A percentile compares a stretch with the other conserved stretches of the same genome.
These are phyloP conservation scores for Pristionchus arcanus DNA, from an alignment of 2,888 invertebrate genomes.

Conservation along the genomic window DNA sequence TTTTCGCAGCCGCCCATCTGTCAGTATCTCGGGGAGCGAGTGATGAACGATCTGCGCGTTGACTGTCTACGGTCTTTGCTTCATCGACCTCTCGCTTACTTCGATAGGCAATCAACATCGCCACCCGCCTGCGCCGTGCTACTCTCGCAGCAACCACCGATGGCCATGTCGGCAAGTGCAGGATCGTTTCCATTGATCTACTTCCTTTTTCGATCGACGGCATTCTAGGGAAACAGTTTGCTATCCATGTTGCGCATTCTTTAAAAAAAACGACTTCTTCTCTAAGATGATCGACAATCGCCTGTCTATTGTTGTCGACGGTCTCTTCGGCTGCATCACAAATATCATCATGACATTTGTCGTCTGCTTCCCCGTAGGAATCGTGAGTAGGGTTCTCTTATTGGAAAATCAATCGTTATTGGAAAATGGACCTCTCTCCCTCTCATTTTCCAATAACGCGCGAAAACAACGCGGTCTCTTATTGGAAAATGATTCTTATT, in stretches of 20 bases:
- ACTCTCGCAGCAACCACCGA: conserved; percentile 24
- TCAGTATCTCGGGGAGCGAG: conserved; percentile 3
- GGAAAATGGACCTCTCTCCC: too few relatives aligned
- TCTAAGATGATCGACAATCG: background rate
- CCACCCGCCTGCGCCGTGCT: conserved; percentile 20
- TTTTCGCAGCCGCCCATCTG: conserved; percentile 6
- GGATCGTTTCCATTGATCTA: too few relatives aligned
- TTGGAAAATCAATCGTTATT: too few relatives aligned
- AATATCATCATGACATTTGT: background rate
- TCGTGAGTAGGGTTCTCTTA: background rate
- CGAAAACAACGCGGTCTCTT: too few relatives aligned
- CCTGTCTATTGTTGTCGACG: background rate
- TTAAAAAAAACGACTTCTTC: too few relatives aligned
- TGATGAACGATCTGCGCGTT: background rate
- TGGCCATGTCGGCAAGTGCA: background rate
- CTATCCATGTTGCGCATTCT: too few relatives aligned
- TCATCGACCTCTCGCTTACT: conserved; percentile 37
- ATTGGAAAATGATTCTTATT: too few relatives aligned
- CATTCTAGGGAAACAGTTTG: too few relatives aligned
- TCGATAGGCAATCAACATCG: conserved; percentile 7
- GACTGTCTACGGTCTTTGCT: conserved; percentile 7
- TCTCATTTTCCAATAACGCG: too few relatives aligned
- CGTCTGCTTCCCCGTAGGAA: background rate
- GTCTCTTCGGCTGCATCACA: background rate
- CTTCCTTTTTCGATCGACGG: too few relatives aligned